Base-by-base conservation (phyloP, 2,113 vertebrate genomes). In the Erpornis zantholeuca region DNA sequence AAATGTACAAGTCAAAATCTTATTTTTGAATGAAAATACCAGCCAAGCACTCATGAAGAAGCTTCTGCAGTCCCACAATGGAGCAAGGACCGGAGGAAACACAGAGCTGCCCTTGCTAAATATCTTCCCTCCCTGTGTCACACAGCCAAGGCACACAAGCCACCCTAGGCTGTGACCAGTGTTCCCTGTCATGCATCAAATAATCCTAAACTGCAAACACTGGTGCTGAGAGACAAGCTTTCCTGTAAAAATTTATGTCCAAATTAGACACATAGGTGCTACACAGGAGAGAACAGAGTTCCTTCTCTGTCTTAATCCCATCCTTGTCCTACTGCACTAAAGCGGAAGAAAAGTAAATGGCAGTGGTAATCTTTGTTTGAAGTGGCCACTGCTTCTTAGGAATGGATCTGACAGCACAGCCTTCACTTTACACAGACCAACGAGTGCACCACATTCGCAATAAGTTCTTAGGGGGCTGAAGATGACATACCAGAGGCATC, bases 81-180 rank as follows among this genome's bases (percentile, higher is more conserved):
- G 22, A 71, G 2, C 17, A 44, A 73, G 35, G 29, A 75, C 4
- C 9, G 9, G 27, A 21, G 7, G 3, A 6, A 38, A 15, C 3
- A 1, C 2, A 2, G 2, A 79, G 17, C 23, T 5, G 0, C 28
- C 18, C 13, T 61, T 3, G 1, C 28, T 82, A 49, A 28, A 56
- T 6, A 23, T 2, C 29, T 54, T 57, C 22, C 15, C 9, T 66
- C 38, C 33, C 24, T 0, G 0, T 54, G 57, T 38, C 36, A 35
- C 7, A 18, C 38, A 84, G 4, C 5, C 6, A 5, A 21, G 20
- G 8, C 0, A 0, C 18, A 65, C 29, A 65, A 28, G 17, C 19
- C 45, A 33, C 8, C 9, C 27, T 6, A 23, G 23, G 18, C n/a
- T 56, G 21, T n/a, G n/a, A 33, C 12, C 36, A 66, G 3, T 11